A percentile compares a stretch with the other conserved stretches of the same genome.
phyloP scores from a whole-genome alignment of 2,888 invertebrate species.

The Homarus gammarus region DNA sequence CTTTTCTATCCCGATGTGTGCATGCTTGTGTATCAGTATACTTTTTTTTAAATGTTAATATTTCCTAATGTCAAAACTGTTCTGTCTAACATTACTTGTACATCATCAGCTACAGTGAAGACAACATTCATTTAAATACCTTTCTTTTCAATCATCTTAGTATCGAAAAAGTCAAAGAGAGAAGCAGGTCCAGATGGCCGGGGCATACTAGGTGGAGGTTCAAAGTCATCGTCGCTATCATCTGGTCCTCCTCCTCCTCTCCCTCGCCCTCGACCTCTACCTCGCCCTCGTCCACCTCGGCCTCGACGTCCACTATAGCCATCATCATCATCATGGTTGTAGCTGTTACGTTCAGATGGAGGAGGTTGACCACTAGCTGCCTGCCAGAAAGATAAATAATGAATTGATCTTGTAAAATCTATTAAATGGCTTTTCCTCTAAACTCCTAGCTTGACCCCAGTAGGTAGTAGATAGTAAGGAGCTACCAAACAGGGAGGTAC shows the following conservation, averaged over 20 bases:
- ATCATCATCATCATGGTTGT: conserved; percentile 39
- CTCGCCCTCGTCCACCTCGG: conserved; percentile 22
- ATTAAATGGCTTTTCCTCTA: no score
- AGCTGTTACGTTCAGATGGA: conserved; percentile 13
- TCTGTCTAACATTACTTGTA: no score
- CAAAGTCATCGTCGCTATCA: conserved; percentile 66
- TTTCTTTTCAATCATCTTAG: conserved; percentile 68
- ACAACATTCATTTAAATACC: no score
- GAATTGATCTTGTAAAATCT: background rate
- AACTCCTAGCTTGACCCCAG: no score
- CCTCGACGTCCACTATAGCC: conserved; percentile 42
- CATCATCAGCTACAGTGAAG: no score
- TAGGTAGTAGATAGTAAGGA: no score
- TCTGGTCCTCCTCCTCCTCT: conserved; percentile 52
- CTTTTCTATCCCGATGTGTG: no score
- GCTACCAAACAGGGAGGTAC: no score
- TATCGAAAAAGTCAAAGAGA: conserved; percentile 69
- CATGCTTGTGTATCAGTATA: no score
- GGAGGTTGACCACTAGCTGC: conserved; percentile 55
- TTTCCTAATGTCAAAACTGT: no score
- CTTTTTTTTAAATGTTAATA: no score
- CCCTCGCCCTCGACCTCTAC: conserved; percentile 42
- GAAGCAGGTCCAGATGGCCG: conserved; percentile 70
- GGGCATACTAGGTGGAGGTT: conserved; percentile 60
- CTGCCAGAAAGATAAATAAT: conserved; percentile 12